A percentile compares a stretch with the other conserved stretches of the same genome.
Evolutionary conservation across 2,888 invertebrate species (phyloP).

Genomic region (Lepidocyrtinus sp.): DNA sequence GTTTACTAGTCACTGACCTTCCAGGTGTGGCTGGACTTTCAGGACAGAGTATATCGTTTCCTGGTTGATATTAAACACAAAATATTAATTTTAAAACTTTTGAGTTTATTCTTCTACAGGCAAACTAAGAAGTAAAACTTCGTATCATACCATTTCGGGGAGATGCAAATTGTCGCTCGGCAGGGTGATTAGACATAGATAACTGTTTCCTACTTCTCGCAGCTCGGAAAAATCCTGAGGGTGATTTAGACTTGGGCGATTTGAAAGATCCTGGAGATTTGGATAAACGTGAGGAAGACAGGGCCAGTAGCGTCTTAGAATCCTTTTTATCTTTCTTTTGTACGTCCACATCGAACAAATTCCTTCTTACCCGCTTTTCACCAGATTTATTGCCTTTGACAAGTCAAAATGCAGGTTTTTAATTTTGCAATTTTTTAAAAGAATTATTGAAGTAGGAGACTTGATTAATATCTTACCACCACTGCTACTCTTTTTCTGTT

Average conservation of each 20-base stretch:
- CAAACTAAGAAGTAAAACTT: neutral
- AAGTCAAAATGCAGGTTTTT: slow-evolving; percentile 18
- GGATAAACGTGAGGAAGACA: slow-evolving; percentile 33
- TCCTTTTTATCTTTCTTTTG: slow-evolving; percentile 57
- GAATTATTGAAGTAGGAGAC: neutral
- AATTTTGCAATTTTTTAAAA: too few species aligned
- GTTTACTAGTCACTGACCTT: slow-evolving; percentile 23
- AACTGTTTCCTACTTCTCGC: slow-evolving; percentile 44
- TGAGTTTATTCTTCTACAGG: neutral
- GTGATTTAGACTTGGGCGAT: slow-evolving; percentile 34
- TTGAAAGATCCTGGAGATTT: slow-evolving; percentile 56
- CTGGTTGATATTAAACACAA: slow-evolving; percentile 20
- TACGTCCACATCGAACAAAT: slow-evolving; percentile 62
- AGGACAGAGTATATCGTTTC: slow-evolving; percentile 54
- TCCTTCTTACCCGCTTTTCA: slow-evolving; percentile 59
- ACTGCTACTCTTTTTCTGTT: too few species aligned
- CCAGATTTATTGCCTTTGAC: slow-evolving; percentile 22
- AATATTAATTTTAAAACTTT: neutral
- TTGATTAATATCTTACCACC: slow-evolving; percentile 5
- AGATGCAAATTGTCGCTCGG: slow-evolving; percentile 20
- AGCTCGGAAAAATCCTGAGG: slow-evolving; percentile 48
- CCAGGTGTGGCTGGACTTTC: slow-evolving; percentile 60
- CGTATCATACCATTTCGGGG: slow-evolving; percentile 20
- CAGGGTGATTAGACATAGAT: slow-evolving; percentile 26
- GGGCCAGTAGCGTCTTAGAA: slow-evolving; percentile 42